These are phyloP conservation scores for Corythornis madagascariensis DNA, from an alignment of 2,113 vertebrate species.

Conservation along the genomic window DNA sequence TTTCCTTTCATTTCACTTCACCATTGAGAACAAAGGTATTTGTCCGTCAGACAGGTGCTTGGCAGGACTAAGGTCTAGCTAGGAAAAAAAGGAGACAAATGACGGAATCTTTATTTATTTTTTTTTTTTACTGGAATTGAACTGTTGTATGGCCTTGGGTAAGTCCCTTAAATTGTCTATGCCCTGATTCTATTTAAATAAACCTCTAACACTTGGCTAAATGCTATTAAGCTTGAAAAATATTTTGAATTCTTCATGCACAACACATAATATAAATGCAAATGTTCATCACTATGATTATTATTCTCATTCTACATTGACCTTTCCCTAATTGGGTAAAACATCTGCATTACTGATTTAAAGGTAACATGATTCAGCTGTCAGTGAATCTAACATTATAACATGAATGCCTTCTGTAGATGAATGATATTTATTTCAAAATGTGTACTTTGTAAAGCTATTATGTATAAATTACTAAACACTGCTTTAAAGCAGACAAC, in stretches of 20 bases:
- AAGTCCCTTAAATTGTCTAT: neutral
- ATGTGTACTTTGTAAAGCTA: neutral
- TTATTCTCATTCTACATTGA: neutral
- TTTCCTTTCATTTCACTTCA: slow-evolving; percentile 34
- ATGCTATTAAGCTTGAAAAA: neutral
- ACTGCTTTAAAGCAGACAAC: neutral
- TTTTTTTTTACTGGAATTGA: neutral
- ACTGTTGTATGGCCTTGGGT: neutral
- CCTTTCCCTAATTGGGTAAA: neutral
- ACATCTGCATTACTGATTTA: neutral
- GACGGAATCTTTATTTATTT: neutral
- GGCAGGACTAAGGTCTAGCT: neutral
- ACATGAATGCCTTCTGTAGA: neutral
- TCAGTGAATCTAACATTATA: neutral
- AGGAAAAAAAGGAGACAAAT: neutral
- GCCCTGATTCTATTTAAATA: neutral
- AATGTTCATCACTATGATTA: neutral
- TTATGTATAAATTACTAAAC: neutral
- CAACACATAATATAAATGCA: neutral
- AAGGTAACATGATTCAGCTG: neutral
- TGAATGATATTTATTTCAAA: neutral
- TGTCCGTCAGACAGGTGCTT: slow-evolving; percentile 15
- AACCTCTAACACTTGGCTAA: neutral
- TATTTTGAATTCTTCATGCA: neutral
- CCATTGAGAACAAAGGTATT: neutral